Evolutionary conservation across 1,140 invertebrate genomes (phyloP), one percentile per base, ranked within the genome.

Genomic region (Lepidostoma basale): DNA sequence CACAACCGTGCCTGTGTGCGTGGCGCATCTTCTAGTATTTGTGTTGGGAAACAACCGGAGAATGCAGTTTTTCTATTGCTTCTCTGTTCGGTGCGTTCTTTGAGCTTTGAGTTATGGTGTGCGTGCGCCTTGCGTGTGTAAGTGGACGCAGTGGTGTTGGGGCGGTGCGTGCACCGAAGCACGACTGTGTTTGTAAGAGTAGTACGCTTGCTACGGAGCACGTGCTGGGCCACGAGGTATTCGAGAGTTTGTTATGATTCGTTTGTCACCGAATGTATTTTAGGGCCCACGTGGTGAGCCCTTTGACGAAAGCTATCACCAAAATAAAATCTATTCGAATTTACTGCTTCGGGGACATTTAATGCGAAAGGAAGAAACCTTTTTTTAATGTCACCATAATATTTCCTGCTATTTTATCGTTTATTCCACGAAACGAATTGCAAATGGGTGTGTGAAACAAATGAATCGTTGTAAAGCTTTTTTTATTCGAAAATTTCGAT

Each of bases 21-120:
- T 20, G 44, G 25, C 44, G 44, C 62, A 52, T 64, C 30, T 52
- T 49, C 9, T 62, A 39, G 45, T 14, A 14, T 12, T 45, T 47
- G 62, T 64, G 45, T 33, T 42, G 25, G 33, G 33, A 52, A 52
- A 26, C 25, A 25, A 26, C 54, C 54, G 23, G 22, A 22, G 56
- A 60, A 60, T 60, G 56, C 56, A 60, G 36, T 60, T 60, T 60
- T 42, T 60, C 56, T 60, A 60, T 60, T 23, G 20, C 16, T 39
- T 36, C 42, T 59, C 54, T 23, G 22, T 59, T 58, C 33, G 33
- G 54, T 39, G 25, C 49, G 26, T 47, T 47, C 44, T 22, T 22
- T 18, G 18, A 22, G 16, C 44, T 18, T 33, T 33, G 20, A 22
- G 14, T 9, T 23, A 10, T 56, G 16, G 52, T 26, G 28, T 54